These are phyloP conservation scores for Epinephelus moara DNA, from an alignment of 2,113 vertebrate genomes.

Conservation along the genomic window DNA sequence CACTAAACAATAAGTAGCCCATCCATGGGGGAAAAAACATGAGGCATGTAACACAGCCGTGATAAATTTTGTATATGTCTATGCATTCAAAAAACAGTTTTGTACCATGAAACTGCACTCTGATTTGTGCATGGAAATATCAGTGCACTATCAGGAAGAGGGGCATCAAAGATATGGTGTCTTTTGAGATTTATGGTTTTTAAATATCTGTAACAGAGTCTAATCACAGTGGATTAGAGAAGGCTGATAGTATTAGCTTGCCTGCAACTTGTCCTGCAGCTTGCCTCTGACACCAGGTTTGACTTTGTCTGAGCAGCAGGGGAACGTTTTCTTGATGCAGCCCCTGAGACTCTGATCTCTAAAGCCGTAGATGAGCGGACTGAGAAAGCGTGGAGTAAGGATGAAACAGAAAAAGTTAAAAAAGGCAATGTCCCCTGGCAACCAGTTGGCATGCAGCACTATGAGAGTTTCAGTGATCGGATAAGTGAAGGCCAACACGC, in stretches of 20 bases:
- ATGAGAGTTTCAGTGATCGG: slow-evolving; percentile 71
- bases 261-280: not conserved
- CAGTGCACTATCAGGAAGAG: too few species aligned
- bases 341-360: slow-evolving; percentile 77
- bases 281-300: not conserved
- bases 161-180: too few species aligned
- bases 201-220: too few species aligned
- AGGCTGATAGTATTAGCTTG: too few species aligned
- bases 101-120: not conserved
- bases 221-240: too few species aligned
- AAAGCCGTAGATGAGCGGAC: slow-evolving; percentile 78
- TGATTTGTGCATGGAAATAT: not conserved
- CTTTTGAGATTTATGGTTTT: too few species aligned
- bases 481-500: slow-evolving; percentile 76
- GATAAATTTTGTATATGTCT: not conserved
- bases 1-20: too few species aligned
- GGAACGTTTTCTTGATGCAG: slow-evolving; percentile 58
- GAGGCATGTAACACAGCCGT: not conserved
- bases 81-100: not conserved
- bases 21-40: not conserved
- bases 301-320: slow-evolving; percentile 46
- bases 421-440: slow-evolving; percentile 64
- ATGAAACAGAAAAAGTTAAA: slow-evolving; percentile 81
- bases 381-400: slow-evolving; percentile 81
- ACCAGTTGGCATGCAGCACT: slow-evolving; percentile 34